Evolutionary conservation across 2,113 vertebrate genomes (phyloP).

Genomic region (Alosa alosa): DNA sequence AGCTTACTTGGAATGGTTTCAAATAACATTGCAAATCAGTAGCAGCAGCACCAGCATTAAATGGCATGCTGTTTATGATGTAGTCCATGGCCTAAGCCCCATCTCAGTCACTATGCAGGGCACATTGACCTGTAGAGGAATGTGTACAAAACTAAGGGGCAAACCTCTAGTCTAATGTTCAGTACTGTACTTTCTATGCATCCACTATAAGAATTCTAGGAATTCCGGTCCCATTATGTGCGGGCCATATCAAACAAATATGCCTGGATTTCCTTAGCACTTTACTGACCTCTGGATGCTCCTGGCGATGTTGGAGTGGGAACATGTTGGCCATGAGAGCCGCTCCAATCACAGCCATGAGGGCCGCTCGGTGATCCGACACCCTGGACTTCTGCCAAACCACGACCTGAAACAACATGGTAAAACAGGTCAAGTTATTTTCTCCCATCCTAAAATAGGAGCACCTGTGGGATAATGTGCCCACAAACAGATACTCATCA

Average conservation of each 20-base stretch:
- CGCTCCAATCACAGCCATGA: slow-evolving; percentile 86
- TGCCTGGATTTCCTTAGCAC: slow-evolving; percentile 32
- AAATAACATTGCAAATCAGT: not conserved
- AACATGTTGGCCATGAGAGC: slow-evolving; percentile 79
- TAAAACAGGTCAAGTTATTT: slow-evolving; percentile 70
- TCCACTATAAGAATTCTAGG: not conserved
- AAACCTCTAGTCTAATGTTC: not conserved
- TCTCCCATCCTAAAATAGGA: slow-evolving; percentile 64
- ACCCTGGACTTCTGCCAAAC: slow-evolving; percentile 92
- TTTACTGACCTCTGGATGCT: slow-evolving; percentile 83
- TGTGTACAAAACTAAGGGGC: not conserved
- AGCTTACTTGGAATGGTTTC: slow-evolving; percentile 17
- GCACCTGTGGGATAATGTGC: slow-evolving; percentile 55
- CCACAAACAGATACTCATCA: slow-evolving; percentile 57
- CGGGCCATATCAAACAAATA: not conserved
- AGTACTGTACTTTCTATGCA: not conserved
- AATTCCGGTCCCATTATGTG: not conserved
- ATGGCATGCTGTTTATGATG: not conserved
- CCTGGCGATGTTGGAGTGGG: slow-evolving; percentile 76
- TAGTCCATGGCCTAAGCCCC: not conserved
- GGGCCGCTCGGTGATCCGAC: slow-evolving; percentile 85
- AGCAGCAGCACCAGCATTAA: not conserved
- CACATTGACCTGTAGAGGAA: not conserved
- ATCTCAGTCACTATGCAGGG: not conserved
- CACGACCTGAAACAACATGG: slow-evolving; percentile 81